Conservation (phyloP, 2,113 vertebrate species). For the Burhinus bistriatus region DNA sequence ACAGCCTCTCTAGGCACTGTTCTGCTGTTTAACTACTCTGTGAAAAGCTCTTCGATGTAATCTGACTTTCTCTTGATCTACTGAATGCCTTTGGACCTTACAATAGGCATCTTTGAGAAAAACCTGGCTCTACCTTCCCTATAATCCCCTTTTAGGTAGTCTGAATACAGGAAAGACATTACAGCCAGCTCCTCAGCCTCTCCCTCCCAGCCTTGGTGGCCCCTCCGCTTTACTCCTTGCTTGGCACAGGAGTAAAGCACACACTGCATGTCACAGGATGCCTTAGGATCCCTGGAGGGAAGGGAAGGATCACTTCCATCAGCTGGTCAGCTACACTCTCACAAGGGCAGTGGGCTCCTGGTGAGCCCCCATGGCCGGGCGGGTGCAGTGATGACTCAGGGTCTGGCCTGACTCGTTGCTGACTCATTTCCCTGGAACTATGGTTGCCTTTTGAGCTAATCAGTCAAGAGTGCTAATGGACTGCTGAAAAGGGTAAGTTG, state of each 20-base stretch:
- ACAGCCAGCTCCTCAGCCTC: background rate
- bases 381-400: background rate
- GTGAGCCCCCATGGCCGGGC: background rate
- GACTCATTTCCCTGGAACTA: constrained; percentile 25
- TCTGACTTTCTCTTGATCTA: background rate
- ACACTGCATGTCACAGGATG: background rate
- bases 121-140: background rate
- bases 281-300: background rate
- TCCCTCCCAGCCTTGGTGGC: background rate
- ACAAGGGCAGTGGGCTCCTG: background rate
- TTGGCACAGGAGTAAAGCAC: background rate
- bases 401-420: background rate
- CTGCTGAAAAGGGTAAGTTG: constrained; percentile 12
- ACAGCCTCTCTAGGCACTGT: accelerated
- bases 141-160: background rate
- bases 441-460: background rate
- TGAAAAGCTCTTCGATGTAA: background rate
- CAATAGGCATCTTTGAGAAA: background rate
- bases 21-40: background rate
- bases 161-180: background rate
- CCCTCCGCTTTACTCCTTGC: background rate
- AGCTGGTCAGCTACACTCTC: background rate
- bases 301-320: background rate
- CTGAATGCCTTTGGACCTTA: background rate
- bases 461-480: constrained; percentile 7